phyloP scores from a whole-genome alignment of 2,797 vertebrate species.

The Syndactyla subalaris region DNA sequence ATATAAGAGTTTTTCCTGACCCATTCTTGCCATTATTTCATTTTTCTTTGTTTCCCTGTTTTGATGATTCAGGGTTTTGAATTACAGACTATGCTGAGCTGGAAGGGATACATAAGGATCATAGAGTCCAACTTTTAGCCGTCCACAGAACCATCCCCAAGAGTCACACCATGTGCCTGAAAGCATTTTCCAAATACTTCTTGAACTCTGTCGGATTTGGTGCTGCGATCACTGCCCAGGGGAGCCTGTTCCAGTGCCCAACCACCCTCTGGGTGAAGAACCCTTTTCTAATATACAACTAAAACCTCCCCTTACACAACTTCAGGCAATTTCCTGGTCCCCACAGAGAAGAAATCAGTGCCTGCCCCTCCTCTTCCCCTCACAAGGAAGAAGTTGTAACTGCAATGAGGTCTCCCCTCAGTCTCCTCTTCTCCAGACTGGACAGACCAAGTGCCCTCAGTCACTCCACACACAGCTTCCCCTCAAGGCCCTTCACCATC shows the following conservation, averaged over 20 bases:
- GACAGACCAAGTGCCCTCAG: background rate
- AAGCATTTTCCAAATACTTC: background rate
- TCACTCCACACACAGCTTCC: background rate
- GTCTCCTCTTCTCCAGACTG: background rate
- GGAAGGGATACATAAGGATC: background rate
- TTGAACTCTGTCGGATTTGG: background rate
- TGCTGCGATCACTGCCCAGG: background rate
- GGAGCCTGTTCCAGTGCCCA: background rate
- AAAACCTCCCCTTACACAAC: background rate
- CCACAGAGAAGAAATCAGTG: background rate
- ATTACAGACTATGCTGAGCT: background rate
- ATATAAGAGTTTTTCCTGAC: background rate
- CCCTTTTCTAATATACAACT: background rate
- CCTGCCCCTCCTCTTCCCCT: background rate
- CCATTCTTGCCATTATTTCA: background rate
- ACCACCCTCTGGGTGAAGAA: background rate
- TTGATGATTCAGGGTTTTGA: background rate
- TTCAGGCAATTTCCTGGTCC: background rate
- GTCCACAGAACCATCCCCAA: too few relatives aligned
- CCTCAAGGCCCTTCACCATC: background rate
- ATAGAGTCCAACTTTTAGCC: background rate
- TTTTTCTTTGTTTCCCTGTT: background rate
- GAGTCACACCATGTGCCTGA: background rate
- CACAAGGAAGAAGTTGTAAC: background rate
- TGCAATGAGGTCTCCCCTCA: background rate